These are phyloP conservation scores for Telmatochromis brichardi DNA, from an alignment of 2,113 vertebrate genomes.

Conservation along the genomic window DNA sequence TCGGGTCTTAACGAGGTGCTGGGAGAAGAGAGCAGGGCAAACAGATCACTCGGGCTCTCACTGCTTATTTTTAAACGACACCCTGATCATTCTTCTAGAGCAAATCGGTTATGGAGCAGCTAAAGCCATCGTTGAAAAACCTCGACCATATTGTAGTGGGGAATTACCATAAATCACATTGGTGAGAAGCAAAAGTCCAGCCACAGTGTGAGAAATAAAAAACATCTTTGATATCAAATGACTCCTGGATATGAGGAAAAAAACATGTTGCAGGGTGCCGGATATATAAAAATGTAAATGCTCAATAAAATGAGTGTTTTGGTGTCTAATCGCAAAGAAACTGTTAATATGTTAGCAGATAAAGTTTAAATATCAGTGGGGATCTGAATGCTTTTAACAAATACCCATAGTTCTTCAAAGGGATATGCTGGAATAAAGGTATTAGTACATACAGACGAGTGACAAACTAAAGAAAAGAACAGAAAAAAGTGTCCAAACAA, in stretches of 20 bases:
- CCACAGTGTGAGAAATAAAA: not conserved
- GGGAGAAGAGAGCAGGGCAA: conserved; percentile 42
- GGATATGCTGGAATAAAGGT: not conserved
- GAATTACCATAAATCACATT: not conserved
- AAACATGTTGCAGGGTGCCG: not conserved
- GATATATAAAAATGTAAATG: not conserved
- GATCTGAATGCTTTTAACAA: not conserved
- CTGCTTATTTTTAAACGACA: conserved; percentile 17
- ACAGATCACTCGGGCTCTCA: conserved; percentile 20
- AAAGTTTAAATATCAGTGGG: not conserved
- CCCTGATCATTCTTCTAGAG: not conserved
- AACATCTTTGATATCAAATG: not conserved
- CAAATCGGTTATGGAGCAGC: not conserved
- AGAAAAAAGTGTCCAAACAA: not conserved
- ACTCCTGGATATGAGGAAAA: not conserved
- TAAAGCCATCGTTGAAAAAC: not conserved
- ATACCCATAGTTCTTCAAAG: not conserved
- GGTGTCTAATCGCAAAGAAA: not conserved
- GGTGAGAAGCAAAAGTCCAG: not conserved
- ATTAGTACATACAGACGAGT: not conserved
- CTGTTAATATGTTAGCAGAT: not conserved
- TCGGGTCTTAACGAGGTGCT: conserved; percentile 56
- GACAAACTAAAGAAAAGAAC: not conserved
- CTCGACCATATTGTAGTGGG: not conserved
- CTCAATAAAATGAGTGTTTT: not conserved